Conservation (phyloP, 2,888 invertebrate genomes). For the Melitaea athalia region DNA sequence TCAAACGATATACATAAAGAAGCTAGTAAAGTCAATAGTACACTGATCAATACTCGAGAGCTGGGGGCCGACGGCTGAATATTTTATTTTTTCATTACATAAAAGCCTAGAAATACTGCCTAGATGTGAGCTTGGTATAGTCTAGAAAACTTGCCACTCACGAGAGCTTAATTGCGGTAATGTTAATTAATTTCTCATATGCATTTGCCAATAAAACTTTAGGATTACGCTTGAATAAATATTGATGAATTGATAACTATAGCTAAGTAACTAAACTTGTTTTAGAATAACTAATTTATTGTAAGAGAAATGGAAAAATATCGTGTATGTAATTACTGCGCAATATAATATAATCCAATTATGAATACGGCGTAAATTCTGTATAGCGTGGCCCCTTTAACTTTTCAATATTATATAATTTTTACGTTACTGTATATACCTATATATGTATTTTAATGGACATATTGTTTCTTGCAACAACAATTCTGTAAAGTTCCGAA, state of each 20-base stretch:
- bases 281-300: too few relatives aligned
- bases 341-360: too few relatives aligned
- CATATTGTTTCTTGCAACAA: too few relatives aligned
- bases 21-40: not conserved
- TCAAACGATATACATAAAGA: not conserved
- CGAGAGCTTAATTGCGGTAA: constrained; percentile 20
- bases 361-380: too few relatives aligned
- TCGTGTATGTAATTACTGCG: too few relatives aligned
- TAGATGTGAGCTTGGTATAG: not conserved
- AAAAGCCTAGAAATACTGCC: constrained; percentile 34
- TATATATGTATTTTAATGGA: too few relatives aligned
- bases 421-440: too few relatives aligned
- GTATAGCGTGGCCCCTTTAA: too few relatives aligned
- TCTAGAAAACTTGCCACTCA: constrained; percentile 14
- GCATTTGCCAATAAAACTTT: constrained; percentile 3
- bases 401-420: too few relatives aligned
- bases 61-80: constrained; percentile 34
- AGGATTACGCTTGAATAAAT: not conserved
- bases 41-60: constrained; percentile 13
- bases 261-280: not conserved
- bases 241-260: not conserved
- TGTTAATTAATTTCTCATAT: constrained; percentile 7
- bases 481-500: too few relatives aligned
- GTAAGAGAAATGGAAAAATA: too few relatives aligned
- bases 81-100: constrained; percentile 47